Conservation (phyloP, 2,113 vertebrate species). For the Alethe diademata region DNA sequence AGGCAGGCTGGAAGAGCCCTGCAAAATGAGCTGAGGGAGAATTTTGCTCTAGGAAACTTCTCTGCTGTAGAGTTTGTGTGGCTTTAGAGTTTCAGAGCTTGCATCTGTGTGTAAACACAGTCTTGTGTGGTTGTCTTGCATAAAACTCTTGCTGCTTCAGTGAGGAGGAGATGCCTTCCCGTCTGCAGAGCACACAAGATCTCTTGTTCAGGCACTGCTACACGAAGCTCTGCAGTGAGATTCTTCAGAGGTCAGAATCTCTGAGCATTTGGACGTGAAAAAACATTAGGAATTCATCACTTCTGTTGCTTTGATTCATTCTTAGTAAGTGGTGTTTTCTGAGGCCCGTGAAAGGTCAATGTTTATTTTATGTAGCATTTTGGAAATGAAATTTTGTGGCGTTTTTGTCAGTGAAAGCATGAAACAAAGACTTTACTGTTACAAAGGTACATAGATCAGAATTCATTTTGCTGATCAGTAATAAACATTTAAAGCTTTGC, state of each 20-base stretch:
- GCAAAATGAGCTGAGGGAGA: neutral
- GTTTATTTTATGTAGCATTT: neutral
- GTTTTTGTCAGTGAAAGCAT: neutral
- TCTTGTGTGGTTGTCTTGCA: neutral
- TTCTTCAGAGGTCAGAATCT: neutral
- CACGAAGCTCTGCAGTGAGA: neutral
- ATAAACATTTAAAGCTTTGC: neutral
- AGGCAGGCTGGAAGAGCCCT: neutral
- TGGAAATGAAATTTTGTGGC: neutral
- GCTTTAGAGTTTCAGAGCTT: neutral
- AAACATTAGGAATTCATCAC: neutral
- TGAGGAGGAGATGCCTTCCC: rapidly evolving
- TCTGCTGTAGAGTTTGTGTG: neutral
- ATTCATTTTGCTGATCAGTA: neutral
- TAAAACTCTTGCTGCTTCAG: neutral
- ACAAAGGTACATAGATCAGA: neutral
- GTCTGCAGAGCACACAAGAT: neutral
- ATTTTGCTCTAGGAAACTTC: neutral
- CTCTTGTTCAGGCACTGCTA: neutral
- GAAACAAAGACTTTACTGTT: neutral
- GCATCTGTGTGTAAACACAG: neutral
- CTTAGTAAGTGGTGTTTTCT: neutral
- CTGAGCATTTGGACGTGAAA: neutral
- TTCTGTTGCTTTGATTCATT: neutral
- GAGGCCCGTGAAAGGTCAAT: neutral